Percentiles rank a stretch among this genome's conserved stretches.
phyloP scores from a whole-genome alignment of 1,140 invertebrate genomes.

The Meloidogyne exigua region DNA sequence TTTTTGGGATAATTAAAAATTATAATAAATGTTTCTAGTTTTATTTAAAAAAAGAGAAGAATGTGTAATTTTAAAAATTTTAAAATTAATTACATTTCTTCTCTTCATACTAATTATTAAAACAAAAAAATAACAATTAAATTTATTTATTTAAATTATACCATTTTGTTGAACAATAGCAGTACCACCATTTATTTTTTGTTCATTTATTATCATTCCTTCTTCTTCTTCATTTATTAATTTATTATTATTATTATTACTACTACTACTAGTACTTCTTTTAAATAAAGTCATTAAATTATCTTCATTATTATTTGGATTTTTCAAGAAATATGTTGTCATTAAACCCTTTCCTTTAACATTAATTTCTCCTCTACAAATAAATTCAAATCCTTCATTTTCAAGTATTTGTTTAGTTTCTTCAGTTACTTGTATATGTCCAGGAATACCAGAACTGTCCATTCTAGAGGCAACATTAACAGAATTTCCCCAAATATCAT shows the following conservation, averaged over 20 bases:
- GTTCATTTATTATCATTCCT: not conserved
- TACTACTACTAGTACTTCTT: not conserved
- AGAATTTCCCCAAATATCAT: conserved; percentile 97
- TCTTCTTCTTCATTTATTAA: not conserved
- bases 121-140: no score
- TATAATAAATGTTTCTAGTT: no score
- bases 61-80: no score
- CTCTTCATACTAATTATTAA: no score
- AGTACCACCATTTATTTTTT: not conserved
- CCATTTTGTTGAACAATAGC: not conserved
- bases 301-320: not conserved
- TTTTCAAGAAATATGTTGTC: conserved; percentile 36
- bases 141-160: not conserved
- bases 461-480: conserved; percentile 76
- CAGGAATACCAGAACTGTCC: conserved; percentile 49
- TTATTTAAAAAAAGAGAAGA: no score
- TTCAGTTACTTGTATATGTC: conserved; percentile 67
- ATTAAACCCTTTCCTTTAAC: conserved; percentile 59
- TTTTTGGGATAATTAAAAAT: no score
- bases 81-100: no score
- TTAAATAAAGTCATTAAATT: not conserved
- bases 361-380: conserved; percentile 61
- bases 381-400: conserved; percentile 60
- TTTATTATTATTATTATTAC: no score
- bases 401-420: conserved; percentile 59